These are phyloP conservation scores for Musca domestica DNA, from an alignment of 1,140 invertebrate genomes.

Conservation along the genomic window DNA sequence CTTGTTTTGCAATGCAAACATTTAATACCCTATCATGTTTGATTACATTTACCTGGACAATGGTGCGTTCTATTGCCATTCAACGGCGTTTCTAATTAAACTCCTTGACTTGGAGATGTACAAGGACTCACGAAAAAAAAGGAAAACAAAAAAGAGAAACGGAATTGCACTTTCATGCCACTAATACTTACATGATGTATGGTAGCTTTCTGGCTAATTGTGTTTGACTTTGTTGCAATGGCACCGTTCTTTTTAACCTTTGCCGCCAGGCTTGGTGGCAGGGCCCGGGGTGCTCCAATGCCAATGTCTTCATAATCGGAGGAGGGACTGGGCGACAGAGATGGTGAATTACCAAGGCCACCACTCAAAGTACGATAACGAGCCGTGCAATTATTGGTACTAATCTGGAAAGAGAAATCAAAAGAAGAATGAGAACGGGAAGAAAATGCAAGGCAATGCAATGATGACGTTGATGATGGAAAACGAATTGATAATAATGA, in stretches of 20 bases:
- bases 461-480: no score
- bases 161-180: no score
- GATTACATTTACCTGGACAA: no score
- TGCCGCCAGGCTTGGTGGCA: slow-evolving; percentile 39
- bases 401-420: slow-evolving; percentile 38
- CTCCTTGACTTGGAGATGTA: no score
- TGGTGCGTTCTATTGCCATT: no score
- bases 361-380: slow-evolving; percentile 52
- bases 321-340: slow-evolving; percentile 52
- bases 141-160: no score
- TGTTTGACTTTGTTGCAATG: slow-evolving; percentile 51
- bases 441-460: not conserved
- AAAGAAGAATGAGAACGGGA: slow-evolving; percentile 11
- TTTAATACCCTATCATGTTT: no score
- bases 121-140: no score
- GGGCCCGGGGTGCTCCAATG: slow-evolving; percentile 47
- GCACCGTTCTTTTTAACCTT: slow-evolving; percentile 52
- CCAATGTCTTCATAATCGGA: slow-evolving; percentile 54
- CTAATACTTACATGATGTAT: slow-evolving; percentile 53
- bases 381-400: slow-evolving; percentile 54
- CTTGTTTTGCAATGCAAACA: no score
- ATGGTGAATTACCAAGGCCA: slow-evolving; percentile 51
- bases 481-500: no score
- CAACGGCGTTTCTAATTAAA: no score
- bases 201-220: slow-evolving; percentile 53